Evolutionary conservation across 2,888 invertebrate genomes (phyloP), one percentile per base, ranked within the genome.

Genomic region (Drosophila anceps): DNA sequence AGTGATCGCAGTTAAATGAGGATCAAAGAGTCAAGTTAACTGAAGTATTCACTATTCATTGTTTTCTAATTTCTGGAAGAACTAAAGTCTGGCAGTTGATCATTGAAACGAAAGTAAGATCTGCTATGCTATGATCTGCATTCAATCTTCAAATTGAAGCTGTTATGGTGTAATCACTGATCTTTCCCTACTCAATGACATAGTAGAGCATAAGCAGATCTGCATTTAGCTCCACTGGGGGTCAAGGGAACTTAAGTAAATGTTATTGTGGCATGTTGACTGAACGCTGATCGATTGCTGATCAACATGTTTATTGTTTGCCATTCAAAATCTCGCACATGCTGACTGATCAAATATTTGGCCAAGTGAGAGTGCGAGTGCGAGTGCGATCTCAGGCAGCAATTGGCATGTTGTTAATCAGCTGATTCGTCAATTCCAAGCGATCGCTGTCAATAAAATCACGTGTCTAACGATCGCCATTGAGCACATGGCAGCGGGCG

Each of bases 321-420:
- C 6, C 15, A 24, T 39, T 3, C 9, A 18, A 29, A 15, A 29
- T 41, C 18, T 18, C 41, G 18, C 18, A 31, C 29, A 10, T n/a
- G 41, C 8, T 20, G 13, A 31, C 4, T 44, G 31, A 7, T 39
- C 48, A 76, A 76, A 76, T 64, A 78, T 64, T 78, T 61, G 20
- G 53, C 29, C 39, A 51, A 65, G 63, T 39, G 62, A 54, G 61
- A 48, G 50, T 63, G 29, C 48, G 41, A 33, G 24, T 8, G 31
- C n/a, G 41, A 20, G 18, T 57, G 37, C 18, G 10, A 35, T 35
- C 39, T 39, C n/a, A 57, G 50, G 44, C 54, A 62, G 20, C 27
- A 44, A 27, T 54, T 55, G 51, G 8, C 33, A 33, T 48, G 62
- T 27, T 48, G 62, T 27, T 44, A 72, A 77, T 73, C 60, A 31